Evolutionary conservation across 2,797 vertebrate genomes (phyloP).

Genomic region (Hoplostethus mediterraneus): DNA sequence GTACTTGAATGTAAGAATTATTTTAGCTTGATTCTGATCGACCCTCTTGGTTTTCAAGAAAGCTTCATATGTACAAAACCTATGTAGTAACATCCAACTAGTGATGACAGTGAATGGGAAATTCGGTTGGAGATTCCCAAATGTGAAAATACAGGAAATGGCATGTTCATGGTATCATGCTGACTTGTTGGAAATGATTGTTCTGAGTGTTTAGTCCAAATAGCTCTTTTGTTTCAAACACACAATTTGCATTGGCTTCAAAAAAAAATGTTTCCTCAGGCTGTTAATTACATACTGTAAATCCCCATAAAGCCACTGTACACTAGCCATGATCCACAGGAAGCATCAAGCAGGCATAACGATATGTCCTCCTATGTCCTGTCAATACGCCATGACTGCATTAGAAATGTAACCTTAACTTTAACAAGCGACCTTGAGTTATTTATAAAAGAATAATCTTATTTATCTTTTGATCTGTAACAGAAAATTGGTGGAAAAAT

Average conservation of each 20-base stretch:
- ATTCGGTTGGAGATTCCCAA: not conserved
- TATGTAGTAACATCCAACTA: constrained; percentile 8
- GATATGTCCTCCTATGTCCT: not conserved
- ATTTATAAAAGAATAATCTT: constrained; percentile 6
- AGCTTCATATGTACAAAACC: constrained; percentile 1
- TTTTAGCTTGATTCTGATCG: constrained; percentile 22
- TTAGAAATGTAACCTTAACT: constrained; percentile 23
- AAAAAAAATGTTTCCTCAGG: constrained; percentile 12
- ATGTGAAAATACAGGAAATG: not conserved
- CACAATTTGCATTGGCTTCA: constrained; percentile 7
- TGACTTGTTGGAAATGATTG: not conserved
- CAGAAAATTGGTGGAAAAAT: not conserved
- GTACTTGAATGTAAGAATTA: constrained; percentile 30
- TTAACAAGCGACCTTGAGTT: not conserved
- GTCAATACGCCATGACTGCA: constrained; percentile 27
- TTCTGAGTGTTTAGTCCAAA: not conserved
- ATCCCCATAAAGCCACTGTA: constrained; percentile 34
- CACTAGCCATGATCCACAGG: constrained; percentile 27
- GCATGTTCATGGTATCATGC: no score
- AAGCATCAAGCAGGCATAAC: constrained; percentile 19
- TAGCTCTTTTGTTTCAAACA: constrained; percentile 6
- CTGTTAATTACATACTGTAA: constrained; percentile 27
- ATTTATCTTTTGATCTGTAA: not conserved
- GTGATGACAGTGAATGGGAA: not conserved
- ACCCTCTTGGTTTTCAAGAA: not conserved